Evolutionary conservation across 1,140 invertebrate species (phyloP), one percentile per base, ranked within the genome.

Genomic region (Xylocopa sonorina): DNA sequence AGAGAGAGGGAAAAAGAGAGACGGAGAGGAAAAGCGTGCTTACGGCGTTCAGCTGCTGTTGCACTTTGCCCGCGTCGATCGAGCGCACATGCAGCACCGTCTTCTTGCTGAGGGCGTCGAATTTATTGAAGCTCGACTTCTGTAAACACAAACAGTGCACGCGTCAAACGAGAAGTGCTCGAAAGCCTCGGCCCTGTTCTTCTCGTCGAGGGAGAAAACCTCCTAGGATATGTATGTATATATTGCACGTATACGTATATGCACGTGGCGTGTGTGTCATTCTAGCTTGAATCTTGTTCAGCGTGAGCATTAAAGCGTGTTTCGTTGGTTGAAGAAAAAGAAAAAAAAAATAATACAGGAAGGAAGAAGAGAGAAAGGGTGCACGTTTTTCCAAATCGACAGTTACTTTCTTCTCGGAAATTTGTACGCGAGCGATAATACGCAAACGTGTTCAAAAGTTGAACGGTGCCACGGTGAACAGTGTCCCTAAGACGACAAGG

Each of bases 101-200:
- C 89, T 96, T 96, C 91, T 96, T 96, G 85, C 94, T 94, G 48
- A 96, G 90, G 68, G 95, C 94, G 87, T 96, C 95, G 90, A 96
- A 96, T 93, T 96, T 96, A 82, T 94, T 96, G 89, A 96, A 96
- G 92, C 96, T 96, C 81, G 95, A 96, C 94, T 96, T 96, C 96
- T 97, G 93, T 43, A 94, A 94, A 68, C 72, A 85, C 60, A 81
- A 85, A 81, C 51, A n/a, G 1, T 29, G 24, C 12, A 43, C 9
- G 21, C 55, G 66, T 84, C 55, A 84, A 55, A 41, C 38, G 50
- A 67, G 38, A 34, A 46, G 38, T 12, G 68, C n/a, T 46, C 58
- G 48, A 21, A 51, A 43, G 34, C 43, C 21, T 18, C 10, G 18
- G n/a, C 18, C 43, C 16, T n/a, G 46, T 34, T 18, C 27, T 53